Percentiles rank a stretch among this genome's conserved stretches.
Evolutionary conservation across 2,797 vertebrate species (phyloP).

Genomic region (Malacoctenus gilli): DNA sequence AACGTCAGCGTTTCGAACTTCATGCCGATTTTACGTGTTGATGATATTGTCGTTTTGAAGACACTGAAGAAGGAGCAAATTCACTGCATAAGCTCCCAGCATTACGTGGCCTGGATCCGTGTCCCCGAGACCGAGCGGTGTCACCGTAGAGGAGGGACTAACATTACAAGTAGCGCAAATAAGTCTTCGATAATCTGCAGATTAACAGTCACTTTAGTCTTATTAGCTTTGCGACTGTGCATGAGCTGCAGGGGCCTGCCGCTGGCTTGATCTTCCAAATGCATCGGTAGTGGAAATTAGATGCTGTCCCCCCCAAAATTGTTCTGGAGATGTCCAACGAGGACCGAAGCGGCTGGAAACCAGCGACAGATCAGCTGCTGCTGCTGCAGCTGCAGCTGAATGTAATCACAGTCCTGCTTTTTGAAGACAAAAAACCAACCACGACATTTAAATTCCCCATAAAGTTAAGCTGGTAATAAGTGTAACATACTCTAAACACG

Average conservation of each 20-base stretch:
- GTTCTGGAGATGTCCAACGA: conserved; percentile 73
- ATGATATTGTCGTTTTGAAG: too few species aligned
- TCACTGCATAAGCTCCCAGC: conserved; percentile 19
- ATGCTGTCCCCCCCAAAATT: conserved; percentile 71
- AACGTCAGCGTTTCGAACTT: too few species aligned
- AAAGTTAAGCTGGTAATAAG: too few species aligned
- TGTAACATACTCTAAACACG: too few species aligned
- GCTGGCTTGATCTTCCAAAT: conserved; percentile 15
- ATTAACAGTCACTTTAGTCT: conserved; percentile 60
- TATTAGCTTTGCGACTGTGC: conserved; percentile 35
- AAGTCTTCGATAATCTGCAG: conserved; percentile 48
- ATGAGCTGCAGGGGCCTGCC: conserved; percentile 20
- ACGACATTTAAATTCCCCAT: too few species aligned
- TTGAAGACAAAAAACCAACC: too few species aligned
- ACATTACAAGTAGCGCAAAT: conserved; percentile 42
- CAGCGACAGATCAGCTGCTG: too few species aligned
- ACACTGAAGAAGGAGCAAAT: conserved; percentile 26
- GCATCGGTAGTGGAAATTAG: conserved; percentile 65
- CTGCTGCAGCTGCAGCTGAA: too few species aligned
- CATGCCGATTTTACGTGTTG: too few species aligned
- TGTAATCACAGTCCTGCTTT: too few species aligned
- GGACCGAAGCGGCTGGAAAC: conserved; percentile 69
- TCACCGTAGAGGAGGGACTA: conserved; percentile 30
- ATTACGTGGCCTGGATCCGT: conserved; percentile 32
- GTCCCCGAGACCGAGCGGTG: conserved; percentile 27